Evolutionary conservation across 2,888 invertebrate species (phyloP).

Genomic region (Lottia scabra): DNA sequence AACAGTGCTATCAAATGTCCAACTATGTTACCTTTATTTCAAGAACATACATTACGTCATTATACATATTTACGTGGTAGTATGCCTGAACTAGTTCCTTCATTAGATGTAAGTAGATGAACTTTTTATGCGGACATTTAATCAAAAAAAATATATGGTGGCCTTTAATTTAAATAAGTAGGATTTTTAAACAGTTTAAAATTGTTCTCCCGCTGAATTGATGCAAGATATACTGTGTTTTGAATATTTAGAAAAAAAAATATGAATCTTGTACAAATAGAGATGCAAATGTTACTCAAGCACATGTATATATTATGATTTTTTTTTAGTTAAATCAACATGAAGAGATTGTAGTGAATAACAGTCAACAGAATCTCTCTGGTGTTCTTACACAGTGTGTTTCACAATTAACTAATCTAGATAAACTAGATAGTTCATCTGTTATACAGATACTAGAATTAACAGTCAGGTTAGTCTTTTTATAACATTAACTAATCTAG

Average conservation of each 20-base stretch:
- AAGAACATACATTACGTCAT: slow-evolving; percentile 91
- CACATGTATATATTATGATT: no score
- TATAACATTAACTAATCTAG: no score
- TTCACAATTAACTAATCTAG: slow-evolving; percentile 37
- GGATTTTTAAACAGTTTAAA: no score
- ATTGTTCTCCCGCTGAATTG: no score
- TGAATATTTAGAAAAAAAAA: no score
- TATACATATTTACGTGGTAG: slow-evolving; percentile 93
- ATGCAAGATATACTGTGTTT: no score
- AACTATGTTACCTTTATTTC: slow-evolving; percentile 91
- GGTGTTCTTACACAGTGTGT: slow-evolving; percentile 24
- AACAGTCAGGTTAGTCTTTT: slow-evolving; percentile 40
- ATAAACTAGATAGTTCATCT: slow-evolving; percentile 36
- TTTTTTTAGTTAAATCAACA: neutral
- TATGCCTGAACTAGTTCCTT: slow-evolving; percentile 90
- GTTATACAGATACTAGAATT: slow-evolving; percentile 43
- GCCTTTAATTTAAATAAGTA: no score
- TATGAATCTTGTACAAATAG: no score
- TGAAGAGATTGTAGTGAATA: neutral
- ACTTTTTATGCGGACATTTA: no score
- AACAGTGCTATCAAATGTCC: slow-evolving; percentile 93
- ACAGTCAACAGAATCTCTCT: neutral
- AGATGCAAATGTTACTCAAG: no score
- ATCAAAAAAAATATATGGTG: no score
- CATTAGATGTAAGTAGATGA: slow-evolving; percentile 70